These are phyloP conservation scores for Lasioglossum zephyrum DNA, from an alignment of 2,888 invertebrate species.

Conservation along the genomic window DNA sequence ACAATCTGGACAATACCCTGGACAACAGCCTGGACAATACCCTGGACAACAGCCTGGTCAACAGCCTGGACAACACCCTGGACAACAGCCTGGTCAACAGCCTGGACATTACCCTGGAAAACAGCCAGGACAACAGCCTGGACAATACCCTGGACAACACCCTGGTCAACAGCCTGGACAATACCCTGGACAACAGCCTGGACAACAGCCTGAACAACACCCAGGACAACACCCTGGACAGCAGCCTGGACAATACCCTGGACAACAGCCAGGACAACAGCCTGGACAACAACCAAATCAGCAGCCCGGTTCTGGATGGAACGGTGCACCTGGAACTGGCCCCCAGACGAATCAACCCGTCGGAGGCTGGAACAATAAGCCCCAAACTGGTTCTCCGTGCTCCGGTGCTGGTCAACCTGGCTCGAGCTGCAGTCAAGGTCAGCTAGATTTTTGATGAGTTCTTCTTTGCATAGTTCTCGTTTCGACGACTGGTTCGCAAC, in stretches of 20 bases:
- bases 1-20: neutral
- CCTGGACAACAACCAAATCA: neutral
- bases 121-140: neutral
- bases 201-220: neutral
- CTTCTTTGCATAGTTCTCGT: neutral
- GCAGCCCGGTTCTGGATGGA: constrained; percentile 17
- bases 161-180: neutral
- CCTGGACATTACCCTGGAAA: neutral
- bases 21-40: neutral
- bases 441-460: constrained; percentile 18
- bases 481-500: neutral
- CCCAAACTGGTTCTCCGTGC: constrained; percentile 47
- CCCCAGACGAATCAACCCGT: neutral
- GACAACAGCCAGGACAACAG: neutral
- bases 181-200: neutral
- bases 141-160: too few relatives aligned
- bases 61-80: neutral
- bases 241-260: neutral
- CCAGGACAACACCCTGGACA: neutral
- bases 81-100: neutral
- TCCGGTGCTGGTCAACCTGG: constrained; percentile 12
- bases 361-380: constrained; percentile 20
- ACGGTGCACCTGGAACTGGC: neutral
- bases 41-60: neutral
- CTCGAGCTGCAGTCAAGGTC: constrained; percentile 39